These are phyloP conservation scores for human DNA, from an alignment of 2,113 vertebrate genomes.

Conservation along the genomic window GRCh38 chr14:27983501-27984000, in stretches of 20 bases:
- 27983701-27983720: not conserved
- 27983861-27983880: not conserved
- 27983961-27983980: not conserved
- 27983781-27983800: not conserved
- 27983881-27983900: not conserved
- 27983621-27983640: not conserved
- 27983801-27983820: fast-evolving
- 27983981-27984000: not conserved
- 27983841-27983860: not conserved
- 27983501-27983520: no score
- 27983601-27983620: not conserved
- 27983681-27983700: not conserved
- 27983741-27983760: not conserved
- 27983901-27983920: not conserved
- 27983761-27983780: not conserved
- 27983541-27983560: not conserved
- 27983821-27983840: not conserved
- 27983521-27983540: not conserved
- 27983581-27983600: not conserved
- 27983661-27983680: not conserved
- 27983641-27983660: not conserved
- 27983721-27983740: not conserved
- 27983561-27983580: not conserved
- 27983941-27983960: not conserved
- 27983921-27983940: not conserved